Percentiles rank a stretch among this genome's conserved stretches.
Evolutionary conservation across 2,113 vertebrate genomes (phyloP).

Genomic region (Tenebrosternarchus preto): DNA sequence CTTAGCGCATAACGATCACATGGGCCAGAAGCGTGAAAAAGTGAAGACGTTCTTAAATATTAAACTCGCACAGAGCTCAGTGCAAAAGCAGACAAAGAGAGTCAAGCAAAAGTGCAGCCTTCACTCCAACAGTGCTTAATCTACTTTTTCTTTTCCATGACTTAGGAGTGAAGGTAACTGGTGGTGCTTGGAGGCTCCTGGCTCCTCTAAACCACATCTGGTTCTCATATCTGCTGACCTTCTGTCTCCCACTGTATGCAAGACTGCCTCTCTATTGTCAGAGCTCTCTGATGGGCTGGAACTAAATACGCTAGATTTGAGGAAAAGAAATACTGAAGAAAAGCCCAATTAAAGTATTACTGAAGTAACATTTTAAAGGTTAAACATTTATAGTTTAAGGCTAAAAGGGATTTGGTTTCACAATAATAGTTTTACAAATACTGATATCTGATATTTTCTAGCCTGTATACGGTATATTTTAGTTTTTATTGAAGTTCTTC

Average conservation of each 20-base stretch:
- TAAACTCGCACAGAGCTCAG: not conserved
- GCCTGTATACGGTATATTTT: too few species aligned
- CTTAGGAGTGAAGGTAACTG: not conserved
- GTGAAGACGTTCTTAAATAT: not conserved
- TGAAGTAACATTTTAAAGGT: not conserved
- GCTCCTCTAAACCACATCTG: constrained; percentile 54
- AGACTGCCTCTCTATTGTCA: not conserved
- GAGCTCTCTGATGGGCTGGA: not conserved
- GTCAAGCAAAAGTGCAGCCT: not conserved
- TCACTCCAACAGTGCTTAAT: constrained; percentile 3
- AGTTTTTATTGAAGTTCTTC: too few species aligned
- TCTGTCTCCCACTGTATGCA: not conserved
- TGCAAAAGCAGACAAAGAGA: not conserved
- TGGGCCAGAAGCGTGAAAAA: not conserved
- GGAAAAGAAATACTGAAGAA: not conserved
- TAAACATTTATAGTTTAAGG: not conserved
- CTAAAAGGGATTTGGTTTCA: not conserved
- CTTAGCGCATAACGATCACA: not conserved
- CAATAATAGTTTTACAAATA: not conserved
- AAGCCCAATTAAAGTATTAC: not conserved
- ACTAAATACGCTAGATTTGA: constrained; percentile 3
- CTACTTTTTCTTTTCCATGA: constrained; percentile 18
- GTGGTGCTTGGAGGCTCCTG: constrained; percentile 9
- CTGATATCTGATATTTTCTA: too few species aligned
- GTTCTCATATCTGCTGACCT: constrained; percentile 42